Evolutionary conservation across 2,888 invertebrate genomes (phyloP).

Genomic region (Netelia melanura): DNA sequence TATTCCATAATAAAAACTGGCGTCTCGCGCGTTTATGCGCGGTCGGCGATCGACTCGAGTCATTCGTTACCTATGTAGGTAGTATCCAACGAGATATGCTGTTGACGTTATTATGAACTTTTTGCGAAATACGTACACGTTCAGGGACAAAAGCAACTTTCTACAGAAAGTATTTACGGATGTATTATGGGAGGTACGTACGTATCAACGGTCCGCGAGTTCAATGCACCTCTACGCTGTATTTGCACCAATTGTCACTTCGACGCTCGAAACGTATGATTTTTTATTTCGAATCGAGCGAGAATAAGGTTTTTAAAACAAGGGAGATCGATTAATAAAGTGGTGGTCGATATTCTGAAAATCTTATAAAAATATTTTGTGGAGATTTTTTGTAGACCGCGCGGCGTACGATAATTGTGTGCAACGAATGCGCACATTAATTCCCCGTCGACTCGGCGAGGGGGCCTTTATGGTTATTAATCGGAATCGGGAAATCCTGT

Average conservation of each 20-base stretch:
- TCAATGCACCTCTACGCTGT: background rate
- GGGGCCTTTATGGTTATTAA: conserved; percentile 53
- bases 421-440: conserved; percentile 11
- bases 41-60: background rate
- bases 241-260: conserved; percentile 2
- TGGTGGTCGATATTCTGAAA: no score
- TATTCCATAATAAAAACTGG: conserved; percentile 14
- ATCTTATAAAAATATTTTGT: no score
- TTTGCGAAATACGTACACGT: conserved; percentile 4
- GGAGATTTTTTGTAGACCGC: background rate
- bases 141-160: conserved; percentile 37
- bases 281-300: background rate
- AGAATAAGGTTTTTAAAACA: no score
- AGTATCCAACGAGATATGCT: background rate
- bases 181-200: no score
- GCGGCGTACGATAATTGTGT: background rate
- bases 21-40: background rate
- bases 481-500: conserved; percentile 61
- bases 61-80: background rate
- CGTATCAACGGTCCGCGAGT: background rate
- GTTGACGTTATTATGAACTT: conserved; percentile 8
- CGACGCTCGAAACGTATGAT: background rate
- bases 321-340: no score
- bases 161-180: conserved; percentile 21
- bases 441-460: conserved; percentile 25